Percentiles rank a stretch among this genome's conserved stretches.
These are phyloP conservation scores for Dreissena polymorpha DNA, from an alignment of 1,140 invertebrate species.

Conservation along the genomic window DNA sequence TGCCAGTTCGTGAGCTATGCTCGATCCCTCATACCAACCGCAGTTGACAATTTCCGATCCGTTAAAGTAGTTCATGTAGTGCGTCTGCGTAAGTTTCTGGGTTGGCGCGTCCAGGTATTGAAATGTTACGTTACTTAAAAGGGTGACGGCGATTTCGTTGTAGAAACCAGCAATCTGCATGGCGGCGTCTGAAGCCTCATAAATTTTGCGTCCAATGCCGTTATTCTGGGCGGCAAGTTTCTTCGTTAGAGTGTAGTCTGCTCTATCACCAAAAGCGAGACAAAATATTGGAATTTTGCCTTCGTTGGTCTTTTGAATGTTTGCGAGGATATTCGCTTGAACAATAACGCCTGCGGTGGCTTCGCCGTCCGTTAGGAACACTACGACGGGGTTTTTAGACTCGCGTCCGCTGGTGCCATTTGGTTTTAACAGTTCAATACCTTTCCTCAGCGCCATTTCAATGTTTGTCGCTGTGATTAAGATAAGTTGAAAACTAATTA, in stretches of 20 bases:
- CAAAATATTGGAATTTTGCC: slow-evolving; percentile 81
- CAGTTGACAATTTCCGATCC: slow-evolving; percentile 66
- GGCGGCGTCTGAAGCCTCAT: slow-evolving; percentile 86
- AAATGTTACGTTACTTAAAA: slow-evolving; percentile 57
- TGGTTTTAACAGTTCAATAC: slow-evolving; percentile 52
- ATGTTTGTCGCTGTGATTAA: slow-evolving; percentile 68
- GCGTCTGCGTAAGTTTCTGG: slow-evolving; percentile 49
- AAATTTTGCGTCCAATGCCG: slow-evolving; percentile 87
- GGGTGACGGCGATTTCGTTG: slow-evolving; percentile 57
- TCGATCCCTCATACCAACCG: not conserved
- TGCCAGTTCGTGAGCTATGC: not conserved
- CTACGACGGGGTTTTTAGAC: slow-evolving; percentile 82
- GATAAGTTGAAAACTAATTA: slow-evolving; percentile 6
- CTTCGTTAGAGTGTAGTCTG: slow-evolving; percentile 85
- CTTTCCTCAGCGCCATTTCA: slow-evolving; percentile 59
- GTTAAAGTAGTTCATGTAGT: slow-evolving; percentile 61
- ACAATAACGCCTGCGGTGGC: slow-evolving; percentile 84
- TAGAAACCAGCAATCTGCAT: slow-evolving; percentile 87
- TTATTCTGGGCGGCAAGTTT: slow-evolving; percentile 85
- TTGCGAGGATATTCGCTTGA: slow-evolving; percentile 81
- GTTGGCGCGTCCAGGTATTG: slow-evolving; percentile 55
- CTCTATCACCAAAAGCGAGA: slow-evolving; percentile 87
- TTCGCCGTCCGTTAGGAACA: slow-evolving; percentile 89
- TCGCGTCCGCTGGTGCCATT: not conserved
- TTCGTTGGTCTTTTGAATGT: slow-evolving; percentile 67